Base-by-base conservation (phyloP, 1,140 invertebrate genomes). In the Drosophila suzukii region DNA sequence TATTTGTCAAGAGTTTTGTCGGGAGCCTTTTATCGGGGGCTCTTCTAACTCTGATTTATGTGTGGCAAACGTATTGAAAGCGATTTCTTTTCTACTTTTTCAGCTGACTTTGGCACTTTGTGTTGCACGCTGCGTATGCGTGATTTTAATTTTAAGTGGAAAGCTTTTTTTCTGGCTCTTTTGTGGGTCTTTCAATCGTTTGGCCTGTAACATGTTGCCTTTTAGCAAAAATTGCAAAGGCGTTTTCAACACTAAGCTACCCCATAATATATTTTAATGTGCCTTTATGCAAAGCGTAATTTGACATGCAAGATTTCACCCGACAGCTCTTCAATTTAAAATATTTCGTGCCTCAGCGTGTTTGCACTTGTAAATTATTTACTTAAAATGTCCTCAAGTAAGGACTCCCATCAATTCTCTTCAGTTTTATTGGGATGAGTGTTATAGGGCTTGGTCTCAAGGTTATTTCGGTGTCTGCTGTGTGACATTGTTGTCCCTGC, bases 61-160 rank as follows among this genome's bases (percentile, higher is more conserved):
- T 75, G 60, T 57, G 67, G 65, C 67, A 49, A 57, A 24, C 71
- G 54, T 75, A 75, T 75, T 75, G 73, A 75, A 75, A 70, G 67
- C 73, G 72, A 66, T 75, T 66, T 73, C 54, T 41, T 59, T 43
- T 15, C 7, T 12, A 55, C n/a, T 10, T 20, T 60, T 56, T 34
- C n/a, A 44, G 61, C 74, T 59, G 49, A 65, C 66, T 56, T 46
- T 62, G 51, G 56, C 62, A 73, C 49, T 71, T 60, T 53, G 20
- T 32, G 74, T 60, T 59, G 38, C 30, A 60, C 62, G 43, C 55
- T 50, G 74, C 56, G 75, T 77, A 70, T 77, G 75, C 75, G 75
- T 77, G 75, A 77, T 77, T 77, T 77, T 77, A 77, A 77, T 77
- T 77, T 77, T 70, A 77, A 77, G 74, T 76, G 43, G 30, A 67